These are phyloP conservation scores for Mugil cephalus DNA, from an alignment of 2,113 vertebrate species.

Conservation along the genomic window DNA sequence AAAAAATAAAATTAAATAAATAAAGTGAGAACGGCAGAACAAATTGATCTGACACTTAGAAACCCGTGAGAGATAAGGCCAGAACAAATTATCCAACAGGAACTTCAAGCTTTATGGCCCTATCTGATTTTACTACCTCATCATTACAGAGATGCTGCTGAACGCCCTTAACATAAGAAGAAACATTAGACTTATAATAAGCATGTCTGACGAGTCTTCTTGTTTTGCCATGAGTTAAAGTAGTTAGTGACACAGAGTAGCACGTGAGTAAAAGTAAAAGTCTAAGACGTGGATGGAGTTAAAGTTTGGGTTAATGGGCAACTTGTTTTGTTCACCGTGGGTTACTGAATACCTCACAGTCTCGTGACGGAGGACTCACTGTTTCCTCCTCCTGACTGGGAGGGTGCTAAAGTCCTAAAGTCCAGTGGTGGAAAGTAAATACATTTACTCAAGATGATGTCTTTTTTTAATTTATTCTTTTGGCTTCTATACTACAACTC, in stretches of 20 bases:
- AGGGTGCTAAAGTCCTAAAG: constrained; percentile 52
- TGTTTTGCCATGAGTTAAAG: constrained; percentile 2
- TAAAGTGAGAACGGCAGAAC: neutral
- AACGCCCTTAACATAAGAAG: neutral
- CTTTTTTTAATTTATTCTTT: neutral
- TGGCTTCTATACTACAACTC: neutral
- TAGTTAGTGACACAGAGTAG: neutral
- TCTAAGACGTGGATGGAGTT: constrained; percentile 10
- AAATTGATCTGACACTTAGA: neutral
- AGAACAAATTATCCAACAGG: neutral
- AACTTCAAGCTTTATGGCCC: constrained; percentile 45
- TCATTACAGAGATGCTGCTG: constrained; percentile 22
- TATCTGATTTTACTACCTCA: constrained; percentile 30
- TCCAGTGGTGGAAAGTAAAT: neutral
- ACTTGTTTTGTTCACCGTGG: constrained; percentile 45
- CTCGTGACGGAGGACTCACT: constrained; percentile 46
- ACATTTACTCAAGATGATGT: neutral
- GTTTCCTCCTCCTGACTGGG: neutral
- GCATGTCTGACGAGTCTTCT: constrained; percentile 1
- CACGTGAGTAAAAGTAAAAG: neutral
- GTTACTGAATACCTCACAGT: constrained; percentile 74
- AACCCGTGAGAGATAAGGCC: constrained; percentile 19
- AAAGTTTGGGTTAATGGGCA: constrained; percentile 76
- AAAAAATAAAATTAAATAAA: too few species aligned
- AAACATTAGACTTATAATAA: constrained; percentile 8